A percentile compares a stretch with the other conserved stretches of the same genome.
phyloP scores from a whole-genome alignment of 2,888 invertebrate genomes.

The Atherix ibis region DNA sequence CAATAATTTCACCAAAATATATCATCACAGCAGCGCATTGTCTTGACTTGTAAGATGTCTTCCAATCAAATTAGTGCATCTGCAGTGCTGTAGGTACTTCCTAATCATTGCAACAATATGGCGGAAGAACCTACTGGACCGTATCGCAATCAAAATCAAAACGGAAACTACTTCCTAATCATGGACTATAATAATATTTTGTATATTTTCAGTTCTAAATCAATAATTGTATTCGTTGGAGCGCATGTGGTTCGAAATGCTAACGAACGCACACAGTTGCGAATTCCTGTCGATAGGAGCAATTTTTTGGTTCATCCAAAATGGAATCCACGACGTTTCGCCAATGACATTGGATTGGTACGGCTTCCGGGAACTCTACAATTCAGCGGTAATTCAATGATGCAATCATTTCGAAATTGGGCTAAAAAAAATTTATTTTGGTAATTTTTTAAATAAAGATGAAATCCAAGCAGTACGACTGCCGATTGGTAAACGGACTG shows the following conservation, averaged over 20 bases:
- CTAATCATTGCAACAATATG: too few relatives aligned
- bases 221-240: constrained; percentile 21
- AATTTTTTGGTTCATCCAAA: constrained; percentile 2
- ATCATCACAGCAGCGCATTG: constrained; percentile 28
- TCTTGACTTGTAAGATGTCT: constrained; percentile 15
- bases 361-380: neutral
- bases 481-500: neutral
- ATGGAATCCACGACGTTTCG: neutral
- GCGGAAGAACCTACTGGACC: too few relatives aligned
- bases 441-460: neutral
- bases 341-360: constrained; percentile 6
- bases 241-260: constrained; percentile 30
- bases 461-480: constrained; percentile 3
- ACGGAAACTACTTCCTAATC: too few relatives aligned
- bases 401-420: too few relatives aligned
- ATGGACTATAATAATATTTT: too few relatives aligned
- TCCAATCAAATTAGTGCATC: neutral
- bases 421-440: neutral
- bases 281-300: constrained; percentile 17
- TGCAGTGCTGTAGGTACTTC: too few relatives aligned
- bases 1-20: constrained; percentile 16
- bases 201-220: neutral
- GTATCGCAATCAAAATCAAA: too few relatives aligned
- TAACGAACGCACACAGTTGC: constrained; percentile 27
- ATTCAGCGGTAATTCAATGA: constrained; percentile 4